A percentile compares a stretch with the other conserved stretches of the same genome.
phyloP scores from a whole-genome alignment of 2,888 invertebrate genomes.

The Myopa tessellatipennis region DNA sequence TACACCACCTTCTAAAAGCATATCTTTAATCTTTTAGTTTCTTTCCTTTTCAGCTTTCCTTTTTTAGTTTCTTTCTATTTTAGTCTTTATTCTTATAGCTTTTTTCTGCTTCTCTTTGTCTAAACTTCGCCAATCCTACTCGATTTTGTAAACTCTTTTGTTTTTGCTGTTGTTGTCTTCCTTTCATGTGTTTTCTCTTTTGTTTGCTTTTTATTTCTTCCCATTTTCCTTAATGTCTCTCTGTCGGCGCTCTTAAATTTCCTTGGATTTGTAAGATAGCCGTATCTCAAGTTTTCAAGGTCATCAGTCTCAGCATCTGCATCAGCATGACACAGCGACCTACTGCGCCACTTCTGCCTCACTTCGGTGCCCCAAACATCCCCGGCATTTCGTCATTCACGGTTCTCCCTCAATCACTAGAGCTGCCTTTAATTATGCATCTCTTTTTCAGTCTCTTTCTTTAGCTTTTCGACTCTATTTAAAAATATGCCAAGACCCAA shows the following conservation, averaged over 20 bases:
- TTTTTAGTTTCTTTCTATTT: neutral
- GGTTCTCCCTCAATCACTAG: neutral
- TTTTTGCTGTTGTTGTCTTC: neutral
- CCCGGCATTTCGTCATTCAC: too few relatives aligned
- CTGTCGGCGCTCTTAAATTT: constrained; percentile 3
- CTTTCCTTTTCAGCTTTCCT: neutral
- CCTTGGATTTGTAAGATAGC: constrained; percentile 12
- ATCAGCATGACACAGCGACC: constrained; percentile 47
- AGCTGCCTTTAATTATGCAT: neutral
- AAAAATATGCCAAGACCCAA: neutral
- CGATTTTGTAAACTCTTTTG: neutral
- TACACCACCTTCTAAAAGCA: neutral
- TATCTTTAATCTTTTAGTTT: neutral
- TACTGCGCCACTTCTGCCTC: constrained; percentile 35
- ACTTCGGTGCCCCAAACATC: too few relatives aligned
- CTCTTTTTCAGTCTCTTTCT: neutral
- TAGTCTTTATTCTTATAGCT: neutral
- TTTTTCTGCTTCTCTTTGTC: neutral
- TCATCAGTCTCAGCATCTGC: constrained; percentile 40
- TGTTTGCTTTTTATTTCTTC: neutral
- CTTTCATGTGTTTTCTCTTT: neutral
- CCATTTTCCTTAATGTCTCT: neutral
- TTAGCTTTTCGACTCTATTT: neutral
- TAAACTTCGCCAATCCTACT: too few relatives aligned
- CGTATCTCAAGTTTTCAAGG: constrained; percentile 46